Evolutionary conservation across 1,140 invertebrate genomes (phyloP).

Genomic region (Panulirus ornatus): DNA sequence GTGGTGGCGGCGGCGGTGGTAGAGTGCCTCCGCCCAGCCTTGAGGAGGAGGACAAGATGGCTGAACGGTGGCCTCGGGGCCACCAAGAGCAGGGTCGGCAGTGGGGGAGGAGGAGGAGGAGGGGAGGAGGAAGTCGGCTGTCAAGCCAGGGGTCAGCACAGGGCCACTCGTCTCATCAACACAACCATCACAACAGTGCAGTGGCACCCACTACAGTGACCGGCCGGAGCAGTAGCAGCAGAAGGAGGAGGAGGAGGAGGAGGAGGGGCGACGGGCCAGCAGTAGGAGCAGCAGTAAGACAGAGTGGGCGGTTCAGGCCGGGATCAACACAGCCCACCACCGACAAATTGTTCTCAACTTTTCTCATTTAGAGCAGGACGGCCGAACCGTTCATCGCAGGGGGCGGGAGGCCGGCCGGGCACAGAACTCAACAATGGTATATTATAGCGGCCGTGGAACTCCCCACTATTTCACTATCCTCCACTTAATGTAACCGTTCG

Average conservation of each 20-base stretch:
- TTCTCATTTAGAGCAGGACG: conserved; percentile 60
- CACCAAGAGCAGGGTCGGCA: not conserved
- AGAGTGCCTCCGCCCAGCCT: not conserved
- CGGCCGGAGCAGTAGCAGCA: not conserved
- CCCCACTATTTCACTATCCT: conserved; percentile 31
- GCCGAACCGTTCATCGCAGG: conserved; percentile 7
- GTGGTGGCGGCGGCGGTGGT: not conserved
- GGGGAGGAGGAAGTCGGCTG: too few relatives aligned
- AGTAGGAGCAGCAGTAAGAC: conserved; percentile 3
- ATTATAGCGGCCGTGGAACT: conserved; percentile 38
- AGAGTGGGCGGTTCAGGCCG: conserved; percentile 30
- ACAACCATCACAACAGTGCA: not conserved
- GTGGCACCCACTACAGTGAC: not conserved
- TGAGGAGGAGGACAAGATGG: not conserved
- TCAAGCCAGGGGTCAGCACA: too few relatives aligned
- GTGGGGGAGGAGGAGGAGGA: conserved; percentile 12
- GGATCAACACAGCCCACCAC: conserved; percentile 50
- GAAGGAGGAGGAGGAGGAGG: not conserved
- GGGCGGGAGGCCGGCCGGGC: conserved; percentile 30
- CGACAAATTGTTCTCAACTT: conserved; percentile 68
- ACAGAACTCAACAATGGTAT: conserved; percentile 44
- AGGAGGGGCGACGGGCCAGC: not conserved
- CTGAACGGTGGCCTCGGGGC: too few relatives aligned
- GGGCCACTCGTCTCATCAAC: too few relatives aligned
- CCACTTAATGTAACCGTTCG: conserved; percentile 22